Evolutionary conservation across 1,140 invertebrate genomes (phyloP).

Genomic region (Pseudomyrmex dendroicus): DNA sequence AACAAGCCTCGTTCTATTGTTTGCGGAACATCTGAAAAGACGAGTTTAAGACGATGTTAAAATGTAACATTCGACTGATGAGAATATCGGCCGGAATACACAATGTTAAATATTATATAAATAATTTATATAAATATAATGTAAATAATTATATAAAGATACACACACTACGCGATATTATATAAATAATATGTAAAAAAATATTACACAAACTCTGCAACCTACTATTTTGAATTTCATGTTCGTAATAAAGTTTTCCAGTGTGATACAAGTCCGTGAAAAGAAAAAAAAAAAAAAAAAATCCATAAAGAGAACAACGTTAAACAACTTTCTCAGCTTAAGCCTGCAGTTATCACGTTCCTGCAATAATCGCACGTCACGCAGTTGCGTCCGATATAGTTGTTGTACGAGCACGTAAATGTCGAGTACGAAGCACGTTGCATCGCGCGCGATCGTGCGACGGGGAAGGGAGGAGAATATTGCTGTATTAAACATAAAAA

Average conservation of each 20-base stretch:
- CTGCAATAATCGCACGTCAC: constrained; percentile 31
- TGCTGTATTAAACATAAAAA: constrained; percentile 36
- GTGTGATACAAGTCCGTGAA: background rate
- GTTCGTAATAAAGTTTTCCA: background rate
- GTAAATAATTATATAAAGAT: no score
- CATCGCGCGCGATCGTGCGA: constrained; percentile 28
- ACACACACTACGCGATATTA: background rate
- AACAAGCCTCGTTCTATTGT: no score
- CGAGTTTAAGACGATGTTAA: no score
- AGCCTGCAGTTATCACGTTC: constrained; percentile 14
- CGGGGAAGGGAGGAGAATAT: background rate
- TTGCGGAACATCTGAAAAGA: no score
- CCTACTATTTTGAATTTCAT: constrained; percentile 9
- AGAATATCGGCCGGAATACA: background rate
- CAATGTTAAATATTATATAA: background rate
- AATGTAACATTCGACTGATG: no score
- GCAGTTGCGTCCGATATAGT: constrained; percentile 13
- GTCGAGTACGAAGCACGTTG: constrained; percentile 18
- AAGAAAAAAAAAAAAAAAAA: background rate
- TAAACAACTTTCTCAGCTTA: constrained; percentile 17
- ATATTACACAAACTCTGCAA: background rate
- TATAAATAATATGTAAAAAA: constrained; percentile 28
- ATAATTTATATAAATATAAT: no score
- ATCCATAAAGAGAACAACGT: background rate
- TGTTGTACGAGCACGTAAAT: constrained; percentile 19